phyloP scores from a whole-genome alignment of 2,888 invertebrate species.

The Mesodorylaimus sp. region DNA sequence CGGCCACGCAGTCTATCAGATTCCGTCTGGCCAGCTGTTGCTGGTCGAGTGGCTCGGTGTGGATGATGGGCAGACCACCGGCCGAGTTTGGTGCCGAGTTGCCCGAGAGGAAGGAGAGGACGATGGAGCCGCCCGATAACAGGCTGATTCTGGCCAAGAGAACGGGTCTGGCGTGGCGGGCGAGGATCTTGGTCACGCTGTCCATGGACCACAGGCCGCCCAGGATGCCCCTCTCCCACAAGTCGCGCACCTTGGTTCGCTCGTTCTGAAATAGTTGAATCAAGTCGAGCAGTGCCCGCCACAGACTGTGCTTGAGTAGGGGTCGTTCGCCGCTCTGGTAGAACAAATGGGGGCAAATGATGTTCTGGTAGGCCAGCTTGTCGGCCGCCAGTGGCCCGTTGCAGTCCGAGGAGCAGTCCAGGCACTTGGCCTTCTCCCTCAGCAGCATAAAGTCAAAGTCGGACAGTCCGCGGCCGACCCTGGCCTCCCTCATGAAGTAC shows the following conservation, averaged over 20 bases:
- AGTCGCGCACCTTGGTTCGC: conserved; percentile 19
- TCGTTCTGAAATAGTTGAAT: conserved; percentile 23
- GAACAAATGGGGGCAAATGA: conserved; percentile 25
- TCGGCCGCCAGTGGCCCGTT: conserved; percentile 3
- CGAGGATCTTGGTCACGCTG: background rate
- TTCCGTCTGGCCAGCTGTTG: background rate
- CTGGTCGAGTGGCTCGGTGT: background rate
- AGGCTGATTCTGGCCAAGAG: background rate
- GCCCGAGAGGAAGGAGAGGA: background rate
- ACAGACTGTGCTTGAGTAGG: conserved; percentile 21
- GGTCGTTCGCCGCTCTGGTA: conserved; percentile 22
- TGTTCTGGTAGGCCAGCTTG: conserved; percentile 23
- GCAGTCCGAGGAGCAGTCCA: conserved; percentile 18
- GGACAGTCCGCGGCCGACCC: conserved; percentile 19
- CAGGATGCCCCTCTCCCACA: conserved; percentile 20
- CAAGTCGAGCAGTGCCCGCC: conserved; percentile 26
- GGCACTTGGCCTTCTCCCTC: conserved; percentile 24
- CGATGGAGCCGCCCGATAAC: background rate
- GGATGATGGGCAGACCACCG: background rate
- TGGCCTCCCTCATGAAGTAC: conserved; percentile 24
- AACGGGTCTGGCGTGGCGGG: background rate
- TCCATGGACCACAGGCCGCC: conserved; percentile 14
- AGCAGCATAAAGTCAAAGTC: conserved; percentile 24
- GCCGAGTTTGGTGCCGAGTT: too few species aligned
- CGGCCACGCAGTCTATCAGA: background rate